These are phyloP conservation scores for Boleophthalmus pectinirostris DNA, from an alignment of 2,113 vertebrate species.

Conservation along the genomic window DNA sequence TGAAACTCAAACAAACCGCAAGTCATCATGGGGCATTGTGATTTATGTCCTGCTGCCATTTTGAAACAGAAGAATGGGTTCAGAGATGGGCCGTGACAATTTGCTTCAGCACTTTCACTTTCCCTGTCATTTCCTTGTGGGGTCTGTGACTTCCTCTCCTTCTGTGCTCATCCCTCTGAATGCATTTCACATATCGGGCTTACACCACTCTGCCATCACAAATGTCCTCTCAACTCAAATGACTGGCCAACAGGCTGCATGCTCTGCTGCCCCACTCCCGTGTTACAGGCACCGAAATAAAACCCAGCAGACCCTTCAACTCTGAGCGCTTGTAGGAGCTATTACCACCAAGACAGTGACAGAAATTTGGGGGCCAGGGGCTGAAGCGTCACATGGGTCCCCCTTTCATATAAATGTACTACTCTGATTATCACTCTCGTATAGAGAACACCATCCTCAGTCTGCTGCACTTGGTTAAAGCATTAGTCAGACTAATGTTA, in stretches of 20 bases:
- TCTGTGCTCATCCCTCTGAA: constrained; percentile 36
- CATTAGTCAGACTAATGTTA: constrained; percentile 57
- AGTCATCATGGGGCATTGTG: not conserved
- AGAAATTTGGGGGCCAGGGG: too few relatives aligned
- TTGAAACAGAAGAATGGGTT: constrained; percentile 15
- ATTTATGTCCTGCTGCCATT: constrained; percentile 6
- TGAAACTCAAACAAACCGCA: not conserved
- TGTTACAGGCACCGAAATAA: constrained; percentile 24
- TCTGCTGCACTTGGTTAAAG: constrained; percentile 53
- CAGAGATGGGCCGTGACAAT: constrained; percentile 12
- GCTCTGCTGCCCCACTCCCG: constrained; percentile 24
- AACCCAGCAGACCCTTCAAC: constrained; percentile 26
- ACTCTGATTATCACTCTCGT: not conserved
- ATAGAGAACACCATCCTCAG: constrained; percentile 51
- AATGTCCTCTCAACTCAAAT: constrained; percentile 44
- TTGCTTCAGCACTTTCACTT: constrained; percentile 19
- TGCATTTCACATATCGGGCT: constrained; percentile 36
- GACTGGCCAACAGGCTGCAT: constrained; percentile 47
- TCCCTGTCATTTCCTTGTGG: constrained; percentile 28
- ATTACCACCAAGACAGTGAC: not conserved
- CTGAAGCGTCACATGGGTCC: too few relatives aligned
- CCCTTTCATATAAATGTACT: not conserved
- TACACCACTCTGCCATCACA: constrained; percentile 34
- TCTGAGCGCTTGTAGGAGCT: constrained; percentile 12
- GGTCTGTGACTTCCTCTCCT: constrained; percentile 42